These are phyloP conservation scores for Atrichornis clamosus DNA, from an alignment of 2,113 vertebrate genomes.

Conservation along the genomic window DNA sequence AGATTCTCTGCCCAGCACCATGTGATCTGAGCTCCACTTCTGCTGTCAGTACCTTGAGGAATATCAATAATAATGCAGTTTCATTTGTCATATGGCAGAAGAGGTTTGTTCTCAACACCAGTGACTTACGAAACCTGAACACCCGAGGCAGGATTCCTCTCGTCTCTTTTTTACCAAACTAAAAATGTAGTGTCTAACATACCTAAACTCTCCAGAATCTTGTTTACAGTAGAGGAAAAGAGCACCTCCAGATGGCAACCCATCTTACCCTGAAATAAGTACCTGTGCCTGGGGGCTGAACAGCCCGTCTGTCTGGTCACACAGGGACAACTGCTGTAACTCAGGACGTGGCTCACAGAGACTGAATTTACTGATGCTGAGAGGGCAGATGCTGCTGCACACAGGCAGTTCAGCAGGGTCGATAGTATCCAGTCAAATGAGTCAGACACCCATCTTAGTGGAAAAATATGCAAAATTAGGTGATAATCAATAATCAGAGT, in stretches of 20 bases:
- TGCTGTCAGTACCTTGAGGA: background rate
- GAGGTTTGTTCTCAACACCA: background rate
- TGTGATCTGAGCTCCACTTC: background rate
- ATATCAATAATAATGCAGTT: background rate
- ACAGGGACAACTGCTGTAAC: background rate
- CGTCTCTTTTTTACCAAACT: background rate
- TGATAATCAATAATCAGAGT: background rate
- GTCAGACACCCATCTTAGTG: background rate
- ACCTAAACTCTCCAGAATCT: background rate
- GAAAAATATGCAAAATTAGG: background rate
- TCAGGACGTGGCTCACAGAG: background rate
- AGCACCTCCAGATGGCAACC: background rate
- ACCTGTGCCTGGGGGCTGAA: background rate
- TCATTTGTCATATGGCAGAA: background rate
- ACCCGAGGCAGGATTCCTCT: background rate
- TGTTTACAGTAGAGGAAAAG: background rate
- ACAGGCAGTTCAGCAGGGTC: background rate
- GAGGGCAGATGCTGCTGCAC: background rate
- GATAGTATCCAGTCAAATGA: background rate
- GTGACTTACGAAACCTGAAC: background rate
- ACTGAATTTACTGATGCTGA: background rate
- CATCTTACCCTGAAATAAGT: background rate
- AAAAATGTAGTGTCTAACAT: background rate
- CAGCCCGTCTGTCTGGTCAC: background rate
- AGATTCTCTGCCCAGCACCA: background rate